These are phyloP conservation scores for Netelia virgata DNA, from an alignment of 2,888 invertebrate genomes.

Conservation along the genomic window DNA sequence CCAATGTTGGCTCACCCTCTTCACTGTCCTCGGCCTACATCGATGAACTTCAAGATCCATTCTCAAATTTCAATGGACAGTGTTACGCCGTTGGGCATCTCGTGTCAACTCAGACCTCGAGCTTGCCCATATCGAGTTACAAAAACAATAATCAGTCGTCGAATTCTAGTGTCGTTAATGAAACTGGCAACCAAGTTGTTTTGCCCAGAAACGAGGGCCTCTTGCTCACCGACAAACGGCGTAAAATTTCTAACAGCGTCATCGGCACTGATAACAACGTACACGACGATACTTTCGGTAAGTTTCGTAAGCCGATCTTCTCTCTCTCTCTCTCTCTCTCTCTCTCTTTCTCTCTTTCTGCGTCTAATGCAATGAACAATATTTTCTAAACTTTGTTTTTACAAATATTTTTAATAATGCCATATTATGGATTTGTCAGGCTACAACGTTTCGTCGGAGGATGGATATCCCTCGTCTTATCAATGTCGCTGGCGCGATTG, in stretches of 20 bases:
- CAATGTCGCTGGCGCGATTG: slow-evolving; percentile 96
- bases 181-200: slow-evolving; percentile 83
- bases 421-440: slow-evolving; percentile 68
- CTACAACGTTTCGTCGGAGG: slow-evolving; percentile 73
- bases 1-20: slow-evolving; percentile 63
- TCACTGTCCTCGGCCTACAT: slow-evolving; percentile 72
- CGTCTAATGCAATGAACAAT: neutral
- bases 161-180: slow-evolving; percentile 13
- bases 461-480: slow-evolving; percentile 77
- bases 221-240: slow-evolving; percentile 71
- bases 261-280: slow-evolving; percentile 45
- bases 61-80: slow-evolving; percentile 65
- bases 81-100: slow-evolving; percentile 81
- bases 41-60: slow-evolving; percentile 74
- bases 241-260: slow-evolving; percentile 54
- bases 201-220: slow-evolving; percentile 84
- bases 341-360: neutral
- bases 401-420: slow-evolving; percentile 51
- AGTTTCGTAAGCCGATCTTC: slow-evolving; percentile 37
- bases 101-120: slow-evolving; percentile 74
- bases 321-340: neutral
- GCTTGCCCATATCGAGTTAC: slow-evolving; percentile 33
- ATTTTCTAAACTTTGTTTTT: neutral
- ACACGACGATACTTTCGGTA: slow-evolving; percentile 75
- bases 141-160: slow-evolving; percentile 51